These are phyloP conservation scores for Xylota segnis DNA, from an alignment of 2,888 invertebrate species.

Conservation along the genomic window DNA sequence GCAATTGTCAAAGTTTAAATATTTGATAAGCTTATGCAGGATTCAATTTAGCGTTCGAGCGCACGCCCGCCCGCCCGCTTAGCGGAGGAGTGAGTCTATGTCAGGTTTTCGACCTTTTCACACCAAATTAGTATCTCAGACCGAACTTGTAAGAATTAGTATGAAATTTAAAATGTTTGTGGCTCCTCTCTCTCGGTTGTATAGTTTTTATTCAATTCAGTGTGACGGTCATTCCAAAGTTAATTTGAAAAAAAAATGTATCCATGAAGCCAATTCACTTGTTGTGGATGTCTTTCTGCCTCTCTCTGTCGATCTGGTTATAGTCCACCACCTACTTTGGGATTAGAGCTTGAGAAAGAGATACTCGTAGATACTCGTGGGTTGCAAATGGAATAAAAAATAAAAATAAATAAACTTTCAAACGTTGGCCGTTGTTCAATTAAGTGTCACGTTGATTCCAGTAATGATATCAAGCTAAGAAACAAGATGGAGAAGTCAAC, in stretches of 20 bases:
- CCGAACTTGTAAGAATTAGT: constrained; percentile 53
- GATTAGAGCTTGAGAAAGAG: constrained; percentile 37
- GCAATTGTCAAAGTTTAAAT: constrained; percentile 74
- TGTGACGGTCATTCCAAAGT: constrained; percentile 75
- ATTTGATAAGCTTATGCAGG: constrained; percentile 68
- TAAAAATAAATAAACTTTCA: constrained; percentile 34
- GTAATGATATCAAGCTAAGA: constrained; percentile 43
- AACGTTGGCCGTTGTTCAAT: constrained; percentile 56
- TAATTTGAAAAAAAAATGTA: constrained; percentile 70
- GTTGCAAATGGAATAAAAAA: constrained; percentile 24
- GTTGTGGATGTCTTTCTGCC: constrained; percentile 1
- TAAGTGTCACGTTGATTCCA: constrained; percentile 68
- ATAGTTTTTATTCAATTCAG: constrained; percentile 63
- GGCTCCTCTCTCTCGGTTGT: constrained; percentile 12
- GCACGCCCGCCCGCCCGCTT: constrained; percentile 24
- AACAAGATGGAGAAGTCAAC: constrained; percentile 8
- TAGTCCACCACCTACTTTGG: constrained; percentile 35
- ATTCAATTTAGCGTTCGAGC: constrained; percentile 68
- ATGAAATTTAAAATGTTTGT: not conserved
- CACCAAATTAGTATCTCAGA: constrained; percentile 57
- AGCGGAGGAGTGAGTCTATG: constrained; percentile 34
- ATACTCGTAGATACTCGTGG: constrained; percentile 37
- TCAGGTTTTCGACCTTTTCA: constrained; percentile 73
- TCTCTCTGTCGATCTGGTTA: not conserved
- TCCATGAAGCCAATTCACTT: constrained; percentile 63